Conservation (phyloP, 1,140 invertebrate species). For the Manduca sexta region DNA sequence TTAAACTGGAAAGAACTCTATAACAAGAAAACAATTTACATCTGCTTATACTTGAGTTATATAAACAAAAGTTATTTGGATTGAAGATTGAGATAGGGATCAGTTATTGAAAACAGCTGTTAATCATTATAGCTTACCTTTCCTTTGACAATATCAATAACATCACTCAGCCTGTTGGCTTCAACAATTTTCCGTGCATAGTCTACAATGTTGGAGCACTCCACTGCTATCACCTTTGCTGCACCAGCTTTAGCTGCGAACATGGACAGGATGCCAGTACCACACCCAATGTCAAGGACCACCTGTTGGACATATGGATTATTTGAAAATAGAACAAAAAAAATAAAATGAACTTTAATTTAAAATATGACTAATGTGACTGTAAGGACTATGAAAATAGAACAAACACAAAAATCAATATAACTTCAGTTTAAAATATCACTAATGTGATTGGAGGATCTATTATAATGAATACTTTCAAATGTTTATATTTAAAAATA, state of each 20-base stretch:
- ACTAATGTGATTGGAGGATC: no score
- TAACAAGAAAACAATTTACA: no score
- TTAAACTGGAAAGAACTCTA: no score
- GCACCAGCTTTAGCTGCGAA: conserved; percentile 99
- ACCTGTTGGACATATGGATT: conserved; percentile 69
- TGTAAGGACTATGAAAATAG: no score
- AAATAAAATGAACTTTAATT: not conserved
- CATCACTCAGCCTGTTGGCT: conserved; percentile 85
- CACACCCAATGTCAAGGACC: conserved; percentile 98
- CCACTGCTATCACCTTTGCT: conserved; percentile 95
- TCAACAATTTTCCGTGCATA: conserved; percentile 95
- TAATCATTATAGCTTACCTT: conserved; percentile 75
- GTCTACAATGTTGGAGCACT: conserved; percentile 97
- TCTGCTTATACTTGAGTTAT: no score
- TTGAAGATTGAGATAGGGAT: no score
- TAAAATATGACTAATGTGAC: no score
- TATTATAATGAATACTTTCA: not conserved
- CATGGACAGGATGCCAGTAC: conserved; percentile 99
- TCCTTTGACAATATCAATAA: conserved; percentile 95
- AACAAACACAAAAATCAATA: not conserved
- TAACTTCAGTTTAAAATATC: not conserved
- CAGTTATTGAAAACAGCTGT: not conserved
- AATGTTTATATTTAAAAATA: not conserved
- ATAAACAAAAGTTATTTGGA: no score
- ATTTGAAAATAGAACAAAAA: no score